These are phyloP conservation scores for Cheiracanthium punctorium DNA, from an alignment of 2,888 invertebrate species.

Conservation along the genomic window DNA sequence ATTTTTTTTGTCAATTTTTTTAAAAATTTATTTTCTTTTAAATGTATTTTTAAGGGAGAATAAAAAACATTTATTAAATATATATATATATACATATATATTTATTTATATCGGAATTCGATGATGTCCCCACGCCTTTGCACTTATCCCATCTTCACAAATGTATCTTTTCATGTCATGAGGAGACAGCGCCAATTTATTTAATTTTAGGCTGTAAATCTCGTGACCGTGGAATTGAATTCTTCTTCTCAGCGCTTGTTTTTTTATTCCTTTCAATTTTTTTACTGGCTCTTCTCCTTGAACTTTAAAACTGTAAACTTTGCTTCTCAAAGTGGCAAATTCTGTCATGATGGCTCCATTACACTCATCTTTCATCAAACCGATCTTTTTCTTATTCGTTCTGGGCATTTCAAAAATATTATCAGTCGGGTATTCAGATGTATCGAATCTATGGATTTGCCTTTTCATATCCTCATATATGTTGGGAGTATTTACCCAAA, in stretches of 20 bases:
- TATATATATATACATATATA: too few species aligned
- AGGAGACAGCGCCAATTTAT: constrained; percentile 9
- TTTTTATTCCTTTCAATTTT: too few species aligned
- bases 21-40: too few species aligned
- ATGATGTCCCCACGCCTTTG: constrained; percentile 3
- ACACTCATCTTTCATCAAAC: too few species aligned
- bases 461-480: not conserved
- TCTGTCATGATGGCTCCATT: too few species aligned
- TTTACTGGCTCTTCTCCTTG: too few species aligned
- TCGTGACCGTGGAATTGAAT: not conserved
- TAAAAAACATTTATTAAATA: too few species aligned
- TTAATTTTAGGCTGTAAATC: not conserved
- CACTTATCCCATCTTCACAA: not conserved
- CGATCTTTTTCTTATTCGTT: constrained; percentile 17
- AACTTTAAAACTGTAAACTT: not conserved
- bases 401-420: not conserved
- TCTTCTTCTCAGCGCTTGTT: too few species aligned
- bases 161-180: not conserved
- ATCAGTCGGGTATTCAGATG: not conserved
- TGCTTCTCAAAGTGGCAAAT: not conserved
- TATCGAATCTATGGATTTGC: constrained; percentile 7
- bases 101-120: too few species aligned
- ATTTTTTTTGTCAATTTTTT: too few species aligned
- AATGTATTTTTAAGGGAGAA: too few species aligned
- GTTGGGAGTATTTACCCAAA: not conserved